These are phyloP conservation scores for Butorides virescens DNA, from an alignment of 2,113 vertebrate species.

Conservation along the genomic window DNA sequence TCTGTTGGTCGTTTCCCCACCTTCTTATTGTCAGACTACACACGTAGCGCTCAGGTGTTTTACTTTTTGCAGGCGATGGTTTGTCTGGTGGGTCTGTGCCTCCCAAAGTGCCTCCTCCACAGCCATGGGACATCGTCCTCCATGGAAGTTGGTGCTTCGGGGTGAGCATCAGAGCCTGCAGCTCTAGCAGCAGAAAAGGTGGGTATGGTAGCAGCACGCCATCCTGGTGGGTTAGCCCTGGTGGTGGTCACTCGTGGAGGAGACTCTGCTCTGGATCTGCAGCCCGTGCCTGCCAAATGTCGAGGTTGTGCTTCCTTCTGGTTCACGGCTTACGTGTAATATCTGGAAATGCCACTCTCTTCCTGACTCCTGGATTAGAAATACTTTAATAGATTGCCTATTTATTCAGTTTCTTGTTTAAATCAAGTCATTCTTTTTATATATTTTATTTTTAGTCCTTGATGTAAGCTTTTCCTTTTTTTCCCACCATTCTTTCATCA, in stretches of 20 bases:
- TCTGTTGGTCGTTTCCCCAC: neutral
- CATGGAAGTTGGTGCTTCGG: neutral
- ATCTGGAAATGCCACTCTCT: neutral
- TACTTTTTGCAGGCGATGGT: neutral
- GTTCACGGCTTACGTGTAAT: neutral
- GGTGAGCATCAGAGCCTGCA: neutral
- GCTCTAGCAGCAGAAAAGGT: neutral
- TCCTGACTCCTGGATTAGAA: neutral
- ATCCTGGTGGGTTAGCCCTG: neutral
- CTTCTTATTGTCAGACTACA: neutral
- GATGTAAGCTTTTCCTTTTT: neutral
- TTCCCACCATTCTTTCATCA: neutral
- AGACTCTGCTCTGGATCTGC: neutral
- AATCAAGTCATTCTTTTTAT: neutral
- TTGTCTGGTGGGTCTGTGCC: neutral
- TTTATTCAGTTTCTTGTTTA: neutral
- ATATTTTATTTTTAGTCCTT: neutral
- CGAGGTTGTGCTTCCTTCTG: neutral
- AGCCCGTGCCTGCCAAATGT: neutral
- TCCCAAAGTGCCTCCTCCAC: neutral
- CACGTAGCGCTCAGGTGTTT: accelerated
- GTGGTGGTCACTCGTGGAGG: accelerated
- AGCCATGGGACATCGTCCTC: neutral
- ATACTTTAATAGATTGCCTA: neutral
- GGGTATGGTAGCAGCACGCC: neutral